Evolutionary conservation across 2,113 vertebrate species (phyloP), one percentile per base, ranked within the genome.

Genomic region (Sinocyclocheilus grahami): DNA sequence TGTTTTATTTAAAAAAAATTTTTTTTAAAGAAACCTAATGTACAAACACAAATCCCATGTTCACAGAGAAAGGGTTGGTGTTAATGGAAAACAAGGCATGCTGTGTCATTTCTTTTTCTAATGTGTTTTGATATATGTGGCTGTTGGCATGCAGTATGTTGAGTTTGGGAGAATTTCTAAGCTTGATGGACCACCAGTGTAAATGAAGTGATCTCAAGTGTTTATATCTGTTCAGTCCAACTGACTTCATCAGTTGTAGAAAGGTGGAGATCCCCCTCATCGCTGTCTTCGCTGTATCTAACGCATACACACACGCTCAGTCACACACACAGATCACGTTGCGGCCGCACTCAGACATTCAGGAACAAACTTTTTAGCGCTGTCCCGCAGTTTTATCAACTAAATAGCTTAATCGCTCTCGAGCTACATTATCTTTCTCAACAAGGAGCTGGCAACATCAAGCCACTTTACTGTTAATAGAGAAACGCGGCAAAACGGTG

Each of bases 171-270:
- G 39, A 3, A 24, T 30, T 81, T 48, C 37, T 65, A 27, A 48
- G 14, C 9, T 42, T 65, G 37, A 81, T 46, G 60, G 60, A 48
- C 60, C n/a, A 81, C 60, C n/a, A 7, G 13, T 20, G 60, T 67
- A 48, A 67, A 63, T 67, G 39, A 81, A 81, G 14, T 46, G n/a
- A 63, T 65, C 42, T 65, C 6, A 62, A 80, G 58, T 60, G 37
- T 14, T 24, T 46, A 39, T 37, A 22, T 55, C 24, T 33, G 6
- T 30, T 78, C 10, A 33, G 30, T 55, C 76, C 24, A 37, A 37
- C 8, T 20, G 20, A 33, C 18, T 78, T 78, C 27, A 74, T 78
- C 16, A 74, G 33, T 33, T 22, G 33, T 11, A 37, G 18, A 39
- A 20, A 0, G 9, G 18, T 39, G 77, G 77, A 39, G 48, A 79